Evolutionary conservation across 1,140 invertebrate genomes (phyloP).

Genomic region (Drosophila arizonae): DNA sequence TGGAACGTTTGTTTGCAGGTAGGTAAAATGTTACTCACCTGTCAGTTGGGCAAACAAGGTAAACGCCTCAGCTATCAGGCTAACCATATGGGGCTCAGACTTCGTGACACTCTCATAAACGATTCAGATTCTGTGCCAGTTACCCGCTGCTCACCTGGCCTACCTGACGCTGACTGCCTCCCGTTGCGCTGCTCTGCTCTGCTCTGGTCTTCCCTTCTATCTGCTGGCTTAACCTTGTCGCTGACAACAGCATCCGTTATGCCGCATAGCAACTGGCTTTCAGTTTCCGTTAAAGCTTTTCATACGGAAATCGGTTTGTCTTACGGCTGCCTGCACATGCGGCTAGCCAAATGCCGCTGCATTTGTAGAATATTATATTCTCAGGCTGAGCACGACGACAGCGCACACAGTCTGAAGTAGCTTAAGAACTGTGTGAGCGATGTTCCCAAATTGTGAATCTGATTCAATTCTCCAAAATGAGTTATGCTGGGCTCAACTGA

Average conservation of each 20-base stretch:
- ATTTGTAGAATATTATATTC: constrained; percentile 42
- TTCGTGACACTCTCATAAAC: constrained; percentile 51
- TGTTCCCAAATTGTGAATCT: background rate
- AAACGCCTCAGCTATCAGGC: constrained; percentile 47
- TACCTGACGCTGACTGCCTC: background rate
- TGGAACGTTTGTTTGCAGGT: background rate
- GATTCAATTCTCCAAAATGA: background rate
- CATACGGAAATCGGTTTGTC: constrained; percentile 72
- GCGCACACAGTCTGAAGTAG: constrained; percentile 1
- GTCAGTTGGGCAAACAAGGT: constrained; percentile 51
- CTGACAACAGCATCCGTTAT: constrained; percentile 45
- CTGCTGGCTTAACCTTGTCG: constrained; percentile 65
- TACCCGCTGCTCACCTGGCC: background rate
- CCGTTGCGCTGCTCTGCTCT: background rate
- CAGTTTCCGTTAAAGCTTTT: constrained; percentile 58
- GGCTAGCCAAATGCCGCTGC: constrained; percentile 52
- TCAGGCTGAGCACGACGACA: constrained; percentile 1
- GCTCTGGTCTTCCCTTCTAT: background rate
- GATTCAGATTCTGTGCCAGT: constrained; percentile 56
- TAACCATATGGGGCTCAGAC: constrained; percentile 31
- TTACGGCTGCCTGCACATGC: constrained; percentile 64
- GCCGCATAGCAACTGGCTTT: constrained; percentile 22
- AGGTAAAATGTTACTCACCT: constrained; percentile 69
- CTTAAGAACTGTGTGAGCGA: background rate
- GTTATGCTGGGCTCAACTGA: no score